phyloP scores from a whole-genome alignment of 2,797 vertebrate species.

The Malurus leucopterus region DNA sequence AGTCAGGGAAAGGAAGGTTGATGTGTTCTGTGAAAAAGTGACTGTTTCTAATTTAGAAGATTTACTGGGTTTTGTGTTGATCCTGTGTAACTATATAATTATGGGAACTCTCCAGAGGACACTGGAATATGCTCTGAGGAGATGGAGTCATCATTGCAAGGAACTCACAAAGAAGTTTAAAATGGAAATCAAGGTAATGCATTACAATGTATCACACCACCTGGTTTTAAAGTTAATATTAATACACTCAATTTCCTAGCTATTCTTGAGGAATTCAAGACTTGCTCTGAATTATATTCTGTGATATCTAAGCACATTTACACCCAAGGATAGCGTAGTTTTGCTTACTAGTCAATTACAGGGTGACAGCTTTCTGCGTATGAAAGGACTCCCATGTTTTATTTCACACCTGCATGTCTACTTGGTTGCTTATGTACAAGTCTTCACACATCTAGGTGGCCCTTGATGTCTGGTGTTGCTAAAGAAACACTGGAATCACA shows the following conservation, averaged over 20 bases:
- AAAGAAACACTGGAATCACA: neutral
- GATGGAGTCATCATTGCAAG: neutral
- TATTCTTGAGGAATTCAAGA: neutral
- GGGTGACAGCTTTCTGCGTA: neutral
- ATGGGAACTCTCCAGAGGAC: neutral
- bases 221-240: neutral
- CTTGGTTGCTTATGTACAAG: neutral
- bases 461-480: neutral
- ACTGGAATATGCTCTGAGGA: neutral
- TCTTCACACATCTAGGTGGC: neutral
- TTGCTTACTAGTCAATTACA: neutral
- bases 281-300: neutral
- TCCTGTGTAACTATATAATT: neutral
- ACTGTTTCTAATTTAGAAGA: neutral
- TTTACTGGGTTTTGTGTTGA: neutral
- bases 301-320: neutral
- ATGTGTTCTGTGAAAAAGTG: neutral
- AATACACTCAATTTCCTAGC: rapidly evolving
- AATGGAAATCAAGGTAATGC: neutral
- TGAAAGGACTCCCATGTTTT: neutral
- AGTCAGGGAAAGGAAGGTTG: neutral
- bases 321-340: neutral
- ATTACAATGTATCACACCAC: neutral
- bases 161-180: neutral
- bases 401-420: neutral